These are phyloP conservation scores for Selenia dentaria DNA, from an alignment of 2,888 invertebrate species.

Conservation along the genomic window DNA sequence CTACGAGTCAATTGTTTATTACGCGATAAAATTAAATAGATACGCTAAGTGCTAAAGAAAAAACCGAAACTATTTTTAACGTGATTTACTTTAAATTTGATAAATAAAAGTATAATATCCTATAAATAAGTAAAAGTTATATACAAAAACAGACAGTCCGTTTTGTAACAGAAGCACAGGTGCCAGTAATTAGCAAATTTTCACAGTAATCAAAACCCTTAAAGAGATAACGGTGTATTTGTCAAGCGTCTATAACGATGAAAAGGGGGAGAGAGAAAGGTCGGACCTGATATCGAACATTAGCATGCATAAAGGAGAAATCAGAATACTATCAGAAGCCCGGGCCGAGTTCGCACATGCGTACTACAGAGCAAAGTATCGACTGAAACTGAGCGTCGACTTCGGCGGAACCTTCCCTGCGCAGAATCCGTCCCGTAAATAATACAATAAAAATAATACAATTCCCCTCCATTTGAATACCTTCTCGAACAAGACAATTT, in stretches of 20 bases:
- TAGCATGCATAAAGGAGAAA: conserved; percentile 77
- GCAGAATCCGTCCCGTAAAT: conserved; percentile 72
- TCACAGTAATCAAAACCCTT: conserved; percentile 21
- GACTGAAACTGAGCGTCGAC: conserved; percentile 47
- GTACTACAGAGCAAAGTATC: conserved; percentile 58
- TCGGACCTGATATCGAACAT: conserved; percentile 65
- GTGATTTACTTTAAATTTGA: too few relatives aligned
- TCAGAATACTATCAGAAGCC: conserved; percentile 72
- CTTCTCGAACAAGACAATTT: conserved; percentile 16
- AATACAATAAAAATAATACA: conserved; percentile 79
- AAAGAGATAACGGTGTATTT: conserved; percentile 41
- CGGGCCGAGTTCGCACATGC: conserved; percentile 70
- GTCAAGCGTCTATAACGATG: conserved; percentile 45
- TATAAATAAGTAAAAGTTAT: too few relatives aligned
- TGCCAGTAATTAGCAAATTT: conserved; percentile 16
- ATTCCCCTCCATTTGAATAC: conserved; percentile 68
- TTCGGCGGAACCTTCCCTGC: conserved; percentile 40
- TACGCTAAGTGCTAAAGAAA: too few relatives aligned
- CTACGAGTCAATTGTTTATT: too few relatives aligned
- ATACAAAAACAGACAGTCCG: too few relatives aligned
- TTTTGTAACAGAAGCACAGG: too few relatives aligned
- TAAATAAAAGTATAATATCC: too few relatives aligned
- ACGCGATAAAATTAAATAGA: too few relatives aligned
- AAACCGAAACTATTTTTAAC: too few relatives aligned
- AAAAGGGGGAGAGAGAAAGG: conserved; percentile 49